These are phyloP conservation scores for Anniella stebbinsi DNA, from an alignment of 2,797 vertebrate species.

Conservation along the genomic window DNA sequence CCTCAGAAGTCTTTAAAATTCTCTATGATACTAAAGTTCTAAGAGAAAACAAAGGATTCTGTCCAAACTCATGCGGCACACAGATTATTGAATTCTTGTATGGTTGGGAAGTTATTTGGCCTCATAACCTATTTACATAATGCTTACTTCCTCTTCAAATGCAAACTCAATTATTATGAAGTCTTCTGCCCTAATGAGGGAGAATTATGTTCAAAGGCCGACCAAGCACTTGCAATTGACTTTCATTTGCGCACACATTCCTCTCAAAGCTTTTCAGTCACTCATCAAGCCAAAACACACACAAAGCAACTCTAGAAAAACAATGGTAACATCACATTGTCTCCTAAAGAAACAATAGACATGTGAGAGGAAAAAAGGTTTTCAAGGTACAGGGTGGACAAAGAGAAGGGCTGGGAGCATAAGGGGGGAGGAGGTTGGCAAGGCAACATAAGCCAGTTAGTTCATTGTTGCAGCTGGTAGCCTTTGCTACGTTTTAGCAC, in stretches of 20 bases:
- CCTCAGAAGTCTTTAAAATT: conserved; percentile 26
- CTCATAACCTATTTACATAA: conserved; percentile 63
- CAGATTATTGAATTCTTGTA: conserved; percentile 63
- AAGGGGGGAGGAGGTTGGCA: not conserved
- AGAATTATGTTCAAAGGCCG: conserved; percentile 56
- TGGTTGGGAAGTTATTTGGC: conserved; percentile 65
- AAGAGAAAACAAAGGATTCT: conserved; percentile 63
- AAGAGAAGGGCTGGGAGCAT: not conserved
- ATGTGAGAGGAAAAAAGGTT: conserved; percentile 33
- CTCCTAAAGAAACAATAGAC: conserved; percentile 48
- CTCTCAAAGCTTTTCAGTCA: conserved; percentile 57
- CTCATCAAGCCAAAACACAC: conserved; percentile 40
- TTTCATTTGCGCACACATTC: conserved; percentile 62
- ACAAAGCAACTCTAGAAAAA: conserved; percentile 42
- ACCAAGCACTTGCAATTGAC: conserved; percentile 62
- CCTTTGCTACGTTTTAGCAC: not conserved
- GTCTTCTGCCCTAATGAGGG: conserved; percentile 52
- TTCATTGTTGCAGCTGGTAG: not conserved
- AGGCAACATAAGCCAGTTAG: not conserved
- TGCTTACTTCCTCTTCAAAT: conserved; percentile 61
- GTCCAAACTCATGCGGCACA: conserved; percentile 56
- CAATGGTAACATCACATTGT: conserved; percentile 43
- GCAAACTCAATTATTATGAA: conserved; percentile 64
- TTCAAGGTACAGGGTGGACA: conserved; percentile 32
- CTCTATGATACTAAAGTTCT: conserved; percentile 27